A percentile compares a stretch with the other conserved stretches of the same genome.
phyloP scores from a whole-genome alignment of 2,888 invertebrate species.

The Erebia aethiops region DNA sequence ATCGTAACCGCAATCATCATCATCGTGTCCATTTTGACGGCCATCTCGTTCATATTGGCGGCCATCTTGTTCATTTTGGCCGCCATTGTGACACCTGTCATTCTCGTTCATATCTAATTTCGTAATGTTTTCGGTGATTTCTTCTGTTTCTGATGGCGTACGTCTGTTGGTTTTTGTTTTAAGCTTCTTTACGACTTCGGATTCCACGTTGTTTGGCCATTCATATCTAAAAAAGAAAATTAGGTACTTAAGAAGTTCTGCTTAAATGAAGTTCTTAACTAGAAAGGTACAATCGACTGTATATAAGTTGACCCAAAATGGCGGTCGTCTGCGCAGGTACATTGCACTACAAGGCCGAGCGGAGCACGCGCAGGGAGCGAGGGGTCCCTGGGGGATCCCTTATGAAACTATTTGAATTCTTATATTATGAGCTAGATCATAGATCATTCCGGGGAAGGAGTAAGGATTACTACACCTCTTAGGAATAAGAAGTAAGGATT shows the following conservation, averaged over 20 bases:
- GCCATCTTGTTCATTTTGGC: constrained; percentile 10
- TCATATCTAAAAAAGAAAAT: constrained; percentile 84
- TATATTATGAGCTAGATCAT: no score
- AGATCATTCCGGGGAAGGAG: no score
- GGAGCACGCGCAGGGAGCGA: no score
- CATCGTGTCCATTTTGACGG: constrained; percentile 27
- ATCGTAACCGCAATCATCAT: constrained; percentile 54
- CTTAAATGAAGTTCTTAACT: not conserved
- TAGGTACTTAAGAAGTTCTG: no score
- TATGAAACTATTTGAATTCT: no score
- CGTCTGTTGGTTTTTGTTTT: constrained; percentile 54
- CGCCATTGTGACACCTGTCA: constrained; percentile 45
- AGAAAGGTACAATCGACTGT: no score
- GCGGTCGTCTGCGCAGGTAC: no score
- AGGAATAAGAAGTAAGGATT: no score
- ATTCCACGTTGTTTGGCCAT: constrained; percentile 86
- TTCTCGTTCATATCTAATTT: constrained; percentile 40
- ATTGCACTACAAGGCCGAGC: no score
- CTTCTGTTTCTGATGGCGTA: constrained; percentile 54
- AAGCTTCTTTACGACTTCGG: constrained; percentile 68
- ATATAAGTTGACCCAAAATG: no score
- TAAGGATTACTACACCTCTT: no score
- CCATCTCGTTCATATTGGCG: constrained; percentile 34
- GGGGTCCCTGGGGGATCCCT: no score
- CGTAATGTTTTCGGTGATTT: constrained; percentile 41